phyloP scores from a whole-genome alignment of 2,888 invertebrate genomes.

The Metacarcinus magister region DNA sequence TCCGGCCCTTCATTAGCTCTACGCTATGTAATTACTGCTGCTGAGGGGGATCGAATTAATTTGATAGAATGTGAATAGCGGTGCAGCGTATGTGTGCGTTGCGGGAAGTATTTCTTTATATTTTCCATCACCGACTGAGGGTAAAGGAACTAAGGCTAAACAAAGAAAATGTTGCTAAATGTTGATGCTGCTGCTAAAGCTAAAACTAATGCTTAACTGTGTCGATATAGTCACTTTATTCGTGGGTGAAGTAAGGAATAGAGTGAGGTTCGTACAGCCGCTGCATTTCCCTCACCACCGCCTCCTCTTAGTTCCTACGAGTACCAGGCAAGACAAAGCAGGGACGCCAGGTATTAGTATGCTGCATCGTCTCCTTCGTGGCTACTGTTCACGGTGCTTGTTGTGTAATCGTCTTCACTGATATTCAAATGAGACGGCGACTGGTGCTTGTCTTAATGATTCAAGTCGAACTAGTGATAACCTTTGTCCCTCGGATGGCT shows the following conservation, averaged over 20 bases:
- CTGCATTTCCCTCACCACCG: neutral
- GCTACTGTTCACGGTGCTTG: conserved; percentile 52
- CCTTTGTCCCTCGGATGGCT: neutral
- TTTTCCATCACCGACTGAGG: neutral
- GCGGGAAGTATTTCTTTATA: neutral
- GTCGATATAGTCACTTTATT: neutral
- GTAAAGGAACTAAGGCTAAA: neutral
- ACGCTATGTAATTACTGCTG: neutral
- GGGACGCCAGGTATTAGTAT: conserved; percentile 9
- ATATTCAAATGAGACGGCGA: conserved; percentile 62
- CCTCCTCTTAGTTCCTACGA: neutral
- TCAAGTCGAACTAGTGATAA: neutral
- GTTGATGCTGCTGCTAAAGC: neutral
- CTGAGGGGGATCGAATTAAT: neutral
- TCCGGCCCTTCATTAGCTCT: neutral
- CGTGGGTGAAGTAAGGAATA: neutral
- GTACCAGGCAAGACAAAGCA: neutral
- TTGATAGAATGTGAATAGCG: neutral
- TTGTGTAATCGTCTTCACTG: conserved; percentile 56
- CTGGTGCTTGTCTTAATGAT: conserved; percentile 37
- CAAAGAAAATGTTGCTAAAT: neutral
- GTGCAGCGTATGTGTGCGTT: neutral
- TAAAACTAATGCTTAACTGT: no score
- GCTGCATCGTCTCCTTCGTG: neutral
- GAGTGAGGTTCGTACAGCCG: neutral